Evolutionary conservation across 2,113 vertebrate species (phyloP).

Genomic region (Onychostruthus taczanowskii): DNA sequence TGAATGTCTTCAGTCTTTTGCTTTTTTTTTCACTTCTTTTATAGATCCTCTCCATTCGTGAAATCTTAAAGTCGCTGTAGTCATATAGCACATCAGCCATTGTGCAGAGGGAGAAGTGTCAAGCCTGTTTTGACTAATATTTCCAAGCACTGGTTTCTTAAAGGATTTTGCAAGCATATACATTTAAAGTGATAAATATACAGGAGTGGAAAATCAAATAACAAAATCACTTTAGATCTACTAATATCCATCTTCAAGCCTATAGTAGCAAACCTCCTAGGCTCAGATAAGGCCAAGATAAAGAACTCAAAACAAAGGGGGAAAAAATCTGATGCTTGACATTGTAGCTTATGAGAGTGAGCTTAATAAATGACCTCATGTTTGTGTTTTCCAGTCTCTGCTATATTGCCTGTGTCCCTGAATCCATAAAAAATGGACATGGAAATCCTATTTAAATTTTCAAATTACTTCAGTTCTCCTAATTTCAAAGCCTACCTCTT

Average conservation of each 20-base stretch:
- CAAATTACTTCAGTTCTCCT: background rate
- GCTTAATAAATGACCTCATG: background rate
- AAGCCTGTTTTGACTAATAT: background rate
- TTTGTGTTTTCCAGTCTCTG: background rate
- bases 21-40: background rate
- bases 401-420: rapidly evolving
- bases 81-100: background rate
- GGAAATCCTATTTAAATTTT: background rate
- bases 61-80: background rate
- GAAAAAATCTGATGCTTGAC: background rate
- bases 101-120: background rate
- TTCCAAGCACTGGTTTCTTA: background rate
- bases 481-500: background rate
- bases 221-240: background rate
- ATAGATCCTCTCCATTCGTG: background rate
- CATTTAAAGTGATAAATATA: background rate
- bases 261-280: background rate
- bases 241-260: background rate
- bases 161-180: background rate
- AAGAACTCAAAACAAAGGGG: background rate
- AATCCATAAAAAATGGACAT: background rate
- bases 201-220: background rate
- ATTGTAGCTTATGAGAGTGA: background rate
- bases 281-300: background rate
- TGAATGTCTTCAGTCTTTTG: background rate